Evolutionary conservation across 2,888 invertebrate species (phyloP), one percentile per base, ranked within the genome.

Genomic region (Caradrina clavipalpis): DNA sequence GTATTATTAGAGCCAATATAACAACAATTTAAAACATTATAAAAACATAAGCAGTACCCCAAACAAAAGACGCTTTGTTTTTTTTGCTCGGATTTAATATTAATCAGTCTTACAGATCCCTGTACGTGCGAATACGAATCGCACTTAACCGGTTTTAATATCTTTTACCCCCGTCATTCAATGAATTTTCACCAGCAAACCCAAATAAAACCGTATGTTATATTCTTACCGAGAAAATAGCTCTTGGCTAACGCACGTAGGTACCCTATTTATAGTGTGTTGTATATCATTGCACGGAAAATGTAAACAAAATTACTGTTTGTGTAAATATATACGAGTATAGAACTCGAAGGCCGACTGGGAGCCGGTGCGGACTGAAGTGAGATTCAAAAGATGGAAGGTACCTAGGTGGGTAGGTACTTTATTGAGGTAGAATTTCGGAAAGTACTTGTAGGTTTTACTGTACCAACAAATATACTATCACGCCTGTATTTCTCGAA

Each of bases 231-330:
- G 75, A 76, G 80, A 83, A 87, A 82, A 87, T 82, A 80, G 84
- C 81, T 86, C 84, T 88, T 89, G 89, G 89, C 90, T 87, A 57
- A 77, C 77, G 79, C 81, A 80, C 81, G 79, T 67, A 80, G 77
- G 76, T 73, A 64, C 59, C 80, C 87, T 89, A 90, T 89, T 88
- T 86, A 88, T 88, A 90, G 88, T 78, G 73, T 77, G 81, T 88
- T 88, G 89, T 90, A 88, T 89, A 90, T 90, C 86, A 89, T 88
- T 90, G 86, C 87, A 79, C 77, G 81, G 88, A 81, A 89, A 89
- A 91, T 89, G 89, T 93, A 94, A 93, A 93, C 93, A 92, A 86
- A 85, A 88, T 91, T 89, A 86, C 84, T 83, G 90, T 91, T 92
- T 89, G 89, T 87, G 87, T 90, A 91, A 92, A 91, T 91, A 89